phyloP scores from a whole-genome alignment of 1,140 invertebrate species.

The Chironomus tepperi region DNA sequence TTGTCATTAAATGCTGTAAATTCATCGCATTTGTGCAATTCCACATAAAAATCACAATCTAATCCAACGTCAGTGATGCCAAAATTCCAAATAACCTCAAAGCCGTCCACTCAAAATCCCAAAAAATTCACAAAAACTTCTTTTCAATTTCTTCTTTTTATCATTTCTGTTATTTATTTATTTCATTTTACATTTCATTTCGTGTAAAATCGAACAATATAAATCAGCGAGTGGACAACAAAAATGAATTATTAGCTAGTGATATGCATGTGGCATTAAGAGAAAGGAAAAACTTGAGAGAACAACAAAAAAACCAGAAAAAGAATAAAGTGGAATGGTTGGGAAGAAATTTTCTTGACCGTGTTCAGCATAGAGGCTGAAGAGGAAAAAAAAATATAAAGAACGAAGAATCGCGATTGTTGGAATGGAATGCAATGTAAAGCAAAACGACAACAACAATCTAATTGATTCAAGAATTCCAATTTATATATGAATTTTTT shows the following conservation, averaged over 20 bases:
- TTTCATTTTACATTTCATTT: slow-evolving; percentile 4
- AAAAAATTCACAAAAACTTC: background rate
- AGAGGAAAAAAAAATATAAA: background rate
- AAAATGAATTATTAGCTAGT: slow-evolving; percentile 14
- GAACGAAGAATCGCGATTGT: background rate
- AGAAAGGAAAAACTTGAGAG: background rate
- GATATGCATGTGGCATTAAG: slow-evolving; percentile 7
- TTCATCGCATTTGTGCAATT: too few relatives aligned
- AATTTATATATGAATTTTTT: background rate
- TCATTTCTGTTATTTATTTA: background rate
- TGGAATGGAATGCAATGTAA: background rate
- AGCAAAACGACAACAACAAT: slow-evolving; percentile 2
- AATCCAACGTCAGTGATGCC: too few relatives aligned
- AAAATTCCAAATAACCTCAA: background rate
- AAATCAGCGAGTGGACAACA: slow-evolving; percentile 9
- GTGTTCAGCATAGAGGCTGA: background rate
- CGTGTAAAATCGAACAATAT: slow-evolving; percentile 13
- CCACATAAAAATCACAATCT: too few relatives aligned
- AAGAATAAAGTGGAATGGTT: background rate
- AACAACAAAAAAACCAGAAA: background rate
- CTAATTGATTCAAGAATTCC: slow-evolving; percentile 8
- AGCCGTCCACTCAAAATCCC: background rate
- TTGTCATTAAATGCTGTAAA: too few relatives aligned
- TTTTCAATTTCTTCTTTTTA: too few relatives aligned
- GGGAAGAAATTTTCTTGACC: background rate